Evolutionary conservation across 2,113 vertebrate species (phyloP).

Genomic region (Amazona guildingii): DNA sequence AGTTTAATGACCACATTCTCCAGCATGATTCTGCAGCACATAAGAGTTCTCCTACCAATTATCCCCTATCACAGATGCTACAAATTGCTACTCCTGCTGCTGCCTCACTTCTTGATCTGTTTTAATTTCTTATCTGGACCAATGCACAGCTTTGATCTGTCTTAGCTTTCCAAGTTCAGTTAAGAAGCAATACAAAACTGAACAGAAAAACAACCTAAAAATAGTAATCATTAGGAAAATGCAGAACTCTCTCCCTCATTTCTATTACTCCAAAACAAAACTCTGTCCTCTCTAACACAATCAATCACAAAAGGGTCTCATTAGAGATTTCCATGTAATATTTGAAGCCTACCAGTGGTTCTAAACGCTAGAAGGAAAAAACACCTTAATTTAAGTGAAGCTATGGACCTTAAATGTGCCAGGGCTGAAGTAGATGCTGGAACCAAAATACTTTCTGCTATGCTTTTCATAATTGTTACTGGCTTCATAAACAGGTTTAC

Average conservation of each 20-base stretch:
- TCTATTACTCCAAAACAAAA: neutral
- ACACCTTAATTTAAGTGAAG: neutral
- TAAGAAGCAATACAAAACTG: neutral
- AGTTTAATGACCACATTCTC: neutral
- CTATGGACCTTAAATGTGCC: neutral
- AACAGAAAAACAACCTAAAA: neutral
- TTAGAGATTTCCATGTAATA: neutral
- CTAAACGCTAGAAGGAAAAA: neutral
- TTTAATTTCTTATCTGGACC: neutral
- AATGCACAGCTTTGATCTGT: neutral
- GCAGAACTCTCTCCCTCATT: neutral
- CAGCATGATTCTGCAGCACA: neutral
- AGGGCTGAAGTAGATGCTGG: neutral
- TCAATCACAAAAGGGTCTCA: neutral
- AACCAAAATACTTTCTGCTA: neutral
- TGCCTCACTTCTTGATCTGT: neutral
- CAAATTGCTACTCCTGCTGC: neutral
- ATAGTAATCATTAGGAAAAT: neutral
- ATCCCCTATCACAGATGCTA: neutral
- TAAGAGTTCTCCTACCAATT: neutral
- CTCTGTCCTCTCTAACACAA: neutral
- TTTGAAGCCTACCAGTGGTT: neutral
- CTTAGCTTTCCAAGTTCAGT: neutral
- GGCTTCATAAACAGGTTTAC: constrained; percentile 24
- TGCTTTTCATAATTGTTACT: neutral